phyloP scores from a whole-genome alignment of 2,113 vertebrate species.

The Oryzias javanicus region DNA sequence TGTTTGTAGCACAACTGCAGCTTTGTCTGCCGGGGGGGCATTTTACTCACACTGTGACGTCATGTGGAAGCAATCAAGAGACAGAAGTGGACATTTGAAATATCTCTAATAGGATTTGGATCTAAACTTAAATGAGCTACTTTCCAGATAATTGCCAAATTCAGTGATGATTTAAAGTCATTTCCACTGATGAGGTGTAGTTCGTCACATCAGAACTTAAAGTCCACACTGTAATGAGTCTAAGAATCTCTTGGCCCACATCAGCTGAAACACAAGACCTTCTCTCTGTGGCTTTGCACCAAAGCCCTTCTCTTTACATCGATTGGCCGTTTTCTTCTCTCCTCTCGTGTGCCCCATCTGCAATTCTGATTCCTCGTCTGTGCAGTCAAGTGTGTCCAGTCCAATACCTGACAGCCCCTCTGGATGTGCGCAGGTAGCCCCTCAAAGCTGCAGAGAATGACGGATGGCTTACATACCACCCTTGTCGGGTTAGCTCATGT shows the following conservation, averaged over 20 bases:
- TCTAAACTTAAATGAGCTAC: neutral
- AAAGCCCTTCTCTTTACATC: constrained; percentile 36
- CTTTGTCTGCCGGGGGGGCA: no score
- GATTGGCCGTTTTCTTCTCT: constrained; percentile 43
- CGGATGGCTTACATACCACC: constrained; percentile 58
- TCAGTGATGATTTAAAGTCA: constrained; percentile 17
- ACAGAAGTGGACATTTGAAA: constrained; percentile 3
- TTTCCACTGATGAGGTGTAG: constrained; percentile 28
- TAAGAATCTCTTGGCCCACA: constrained; percentile 35
- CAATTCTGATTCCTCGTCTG: constrained; percentile 71
- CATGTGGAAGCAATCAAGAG: constrained; percentile 21
- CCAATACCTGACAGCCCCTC: constrained; percentile 73
- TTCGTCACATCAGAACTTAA: constrained; percentile 22
- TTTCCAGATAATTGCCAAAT: constrained; percentile 5
- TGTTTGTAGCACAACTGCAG: no score
- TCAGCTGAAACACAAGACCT: constrained; percentile 14
- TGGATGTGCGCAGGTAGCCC: constrained; percentile 64
- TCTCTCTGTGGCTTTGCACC: constrained; percentile 35
- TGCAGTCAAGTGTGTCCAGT: constrained; percentile 67
- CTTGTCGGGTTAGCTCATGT: constrained; percentile 71
- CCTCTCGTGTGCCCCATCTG: constrained; percentile 55
- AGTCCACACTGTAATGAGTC: constrained; percentile 36
- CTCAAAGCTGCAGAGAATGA: constrained; percentile 60
- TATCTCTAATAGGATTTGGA: constrained; percentile 8
- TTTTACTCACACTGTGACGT: no score